Base-by-base conservation (phyloP, 1,140 invertebrate species). In the Teleogryllus occipitalis region DNA sequence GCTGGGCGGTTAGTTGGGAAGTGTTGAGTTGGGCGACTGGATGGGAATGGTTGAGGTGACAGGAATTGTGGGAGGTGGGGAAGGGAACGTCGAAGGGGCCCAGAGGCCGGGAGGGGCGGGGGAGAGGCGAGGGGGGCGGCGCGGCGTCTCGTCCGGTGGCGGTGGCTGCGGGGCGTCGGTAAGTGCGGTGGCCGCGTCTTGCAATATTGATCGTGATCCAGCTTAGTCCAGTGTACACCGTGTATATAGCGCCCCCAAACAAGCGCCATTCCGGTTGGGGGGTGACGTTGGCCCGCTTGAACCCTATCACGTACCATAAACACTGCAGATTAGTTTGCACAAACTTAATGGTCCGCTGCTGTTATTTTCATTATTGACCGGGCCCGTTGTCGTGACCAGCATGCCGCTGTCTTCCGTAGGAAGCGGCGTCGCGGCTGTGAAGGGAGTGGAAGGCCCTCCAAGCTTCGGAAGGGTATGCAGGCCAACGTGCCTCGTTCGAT, bases 191-290 rank as follows among this genome's bases (percentile, higher is more conserved):
- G 54, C 27, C 27, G 27, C 54, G 54, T 65, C 54, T 65, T 65
- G 54, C 54, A 65, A 65, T 65, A 65, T 65, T 65, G 54, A 65
- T 65, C 54, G 54, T 65, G 54, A 65, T 65, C 54, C 54, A 18
- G 54, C 54, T 65, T 65, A 65, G 54, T 65, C 54, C 54, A 65
- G 54, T 65, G 54, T 65, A 65, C 54, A 65, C 54, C 54, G 54
- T 10, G 54, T 65, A 65, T 65, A 65, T 65, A 65, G 18, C 54
- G 0, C 54, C 54, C 54, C 18, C 18, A 65, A 65, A 65, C 54
- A 65, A 65, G 54, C 54, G 10, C 54, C 54, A 18, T 2, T 65
- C 54, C 54, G 18, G 54, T 14, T 10, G 54, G 10, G 54, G 27
- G 27, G 27, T 39, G 27, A 39, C 27, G 27, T 5, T 65, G 10